Conservation (phyloP, 1,140 invertebrate species). For the Listronotus bonariensis region DNA sequence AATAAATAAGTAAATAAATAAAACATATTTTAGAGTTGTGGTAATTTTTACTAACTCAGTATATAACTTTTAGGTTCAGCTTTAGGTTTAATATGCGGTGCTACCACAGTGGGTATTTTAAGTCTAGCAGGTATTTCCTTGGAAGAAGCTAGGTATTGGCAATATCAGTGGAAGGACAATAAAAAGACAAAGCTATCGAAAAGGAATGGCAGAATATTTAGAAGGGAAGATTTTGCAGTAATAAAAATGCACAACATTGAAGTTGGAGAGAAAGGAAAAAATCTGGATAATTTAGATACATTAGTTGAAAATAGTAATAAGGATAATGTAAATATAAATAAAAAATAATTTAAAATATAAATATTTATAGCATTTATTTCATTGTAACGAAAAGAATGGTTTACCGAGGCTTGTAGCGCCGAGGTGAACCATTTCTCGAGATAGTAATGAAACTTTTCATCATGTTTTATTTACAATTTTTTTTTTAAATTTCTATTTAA, state of each 20-base stretch:
- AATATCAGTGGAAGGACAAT: slow-evolving; percentile 57
- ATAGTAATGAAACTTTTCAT: too few relatives aligned
- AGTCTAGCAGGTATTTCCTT: slow-evolving; percentile 59
- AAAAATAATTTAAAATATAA: too few relatives aligned
- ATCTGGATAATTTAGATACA: slow-evolving; percentile 40
- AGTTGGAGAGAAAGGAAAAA: slow-evolving; percentile 38
- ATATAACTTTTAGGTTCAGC: slow-evolving; percentile 53
- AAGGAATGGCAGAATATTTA: slow-evolving; percentile 40
- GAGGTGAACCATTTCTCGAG: too few relatives aligned
- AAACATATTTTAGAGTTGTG: too few relatives aligned
- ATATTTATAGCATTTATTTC: too few relatives aligned
- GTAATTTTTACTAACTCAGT: too few relatives aligned
- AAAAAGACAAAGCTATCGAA: slow-evolving; percentile 49
- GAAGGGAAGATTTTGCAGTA: slow-evolving; percentile 43
- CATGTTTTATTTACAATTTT: too few relatives aligned
- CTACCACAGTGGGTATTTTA: slow-evolving; percentile 55
- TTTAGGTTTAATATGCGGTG: slow-evolving; percentile 61
- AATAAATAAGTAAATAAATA: too few relatives aligned
- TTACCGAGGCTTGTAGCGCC: too few relatives aligned
- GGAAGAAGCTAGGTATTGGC: slow-evolving; percentile 61
- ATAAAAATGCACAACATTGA: slow-evolving; percentile 36
- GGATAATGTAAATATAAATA: background rate
- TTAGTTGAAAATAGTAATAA: slow-evolving; percentile 8
- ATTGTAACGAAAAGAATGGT: too few relatives aligned
- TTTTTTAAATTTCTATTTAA: too few relatives aligned